Conservation (phyloP, 2,888 invertebrate genomes). For the Chloromyia formosa region DNA sequence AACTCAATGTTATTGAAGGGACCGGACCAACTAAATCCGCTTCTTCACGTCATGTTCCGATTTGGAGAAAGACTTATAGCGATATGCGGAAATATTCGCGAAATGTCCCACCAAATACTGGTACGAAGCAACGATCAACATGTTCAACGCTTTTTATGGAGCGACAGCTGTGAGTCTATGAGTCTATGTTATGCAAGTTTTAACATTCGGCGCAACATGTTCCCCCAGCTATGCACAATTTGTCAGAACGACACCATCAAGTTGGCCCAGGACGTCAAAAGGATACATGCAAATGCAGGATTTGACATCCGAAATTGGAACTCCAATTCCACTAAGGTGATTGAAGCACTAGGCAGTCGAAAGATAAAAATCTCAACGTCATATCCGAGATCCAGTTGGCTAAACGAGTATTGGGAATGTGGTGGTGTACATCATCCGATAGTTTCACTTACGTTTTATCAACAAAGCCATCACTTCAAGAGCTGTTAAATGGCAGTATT, state of each 20-base stretch:
- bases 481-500: too few relatives aligned
- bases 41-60: not conserved
- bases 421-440: too few relatives aligned
- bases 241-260: not conserved
- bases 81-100: not conserved
- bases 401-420: not conserved
- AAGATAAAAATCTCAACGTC: not conserved
- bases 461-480: not conserved
- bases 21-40: too few relatives aligned
- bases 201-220: not conserved
- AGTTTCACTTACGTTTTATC: not conserved
- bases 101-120: too few relatives aligned
- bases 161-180: too few relatives aligned
- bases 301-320: too few relatives aligned
- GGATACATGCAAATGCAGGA: too few relatives aligned
- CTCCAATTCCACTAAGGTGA: not conserved
- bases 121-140: too few relatives aligned
- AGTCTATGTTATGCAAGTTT: too few relatives aligned
- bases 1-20: not conserved
- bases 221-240: too few relatives aligned
- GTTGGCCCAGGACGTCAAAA: not conserved
- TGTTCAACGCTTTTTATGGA: too few relatives aligned
- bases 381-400: not conserved
- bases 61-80: not conserved
- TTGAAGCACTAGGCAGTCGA: not conserved